Conservation (phyloP, 2,888 invertebrate genomes). For the Heliconius aoede region DNA sequence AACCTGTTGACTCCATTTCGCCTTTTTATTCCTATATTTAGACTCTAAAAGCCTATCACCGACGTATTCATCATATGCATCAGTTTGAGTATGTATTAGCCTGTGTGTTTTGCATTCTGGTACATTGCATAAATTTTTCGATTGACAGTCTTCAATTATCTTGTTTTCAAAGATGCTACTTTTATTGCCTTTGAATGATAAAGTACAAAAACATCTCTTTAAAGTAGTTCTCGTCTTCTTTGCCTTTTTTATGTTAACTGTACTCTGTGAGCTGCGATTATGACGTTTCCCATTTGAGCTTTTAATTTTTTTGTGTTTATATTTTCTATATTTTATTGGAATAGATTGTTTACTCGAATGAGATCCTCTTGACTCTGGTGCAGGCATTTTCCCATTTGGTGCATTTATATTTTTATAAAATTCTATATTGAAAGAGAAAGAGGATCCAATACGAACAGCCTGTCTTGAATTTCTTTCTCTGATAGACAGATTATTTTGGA, state of each 20-base stretch:
- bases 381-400: slow-evolving; percentile 5
- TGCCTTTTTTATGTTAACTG: slow-evolving; percentile 21
- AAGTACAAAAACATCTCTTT: slow-evolving; percentile 58
- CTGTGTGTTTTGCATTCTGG: slow-evolving; percentile 1
- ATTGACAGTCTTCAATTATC: slow-evolving; percentile 29
- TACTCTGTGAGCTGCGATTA: slow-evolving; percentile 32
- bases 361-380: background rate
- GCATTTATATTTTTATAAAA: slow-evolving; percentile 53
- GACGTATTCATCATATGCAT: background rate
- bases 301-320: slow-evolving; percentile 9
- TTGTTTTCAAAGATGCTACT: slow-evolving; percentile 22
- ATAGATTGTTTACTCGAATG: slow-evolving; percentile 5
- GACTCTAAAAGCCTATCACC: background rate
- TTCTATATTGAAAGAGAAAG: slow-evolving; percentile 55
- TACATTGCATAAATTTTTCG: background rate
- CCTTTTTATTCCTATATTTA: slow-evolving; percentile 28
- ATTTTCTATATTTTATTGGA: slow-evolving; percentile 12
- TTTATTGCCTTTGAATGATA: slow-evolving; percentile 52
- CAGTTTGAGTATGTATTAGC: slow-evolving; percentile 19
- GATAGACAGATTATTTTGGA: slow-evolving; percentile 8
- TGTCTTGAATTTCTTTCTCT: slow-evolving; percentile 42
- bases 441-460: slow-evolving; percentile 56
- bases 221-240: slow-evolving; percentile 48
- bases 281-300: slow-evolving; percentile 6
- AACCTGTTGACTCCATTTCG: slow-evolving; percentile 40